Evolutionary conservation across 2,113 vertebrate genomes (phyloP).

Genomic region (Sciurus niger): DNA sequence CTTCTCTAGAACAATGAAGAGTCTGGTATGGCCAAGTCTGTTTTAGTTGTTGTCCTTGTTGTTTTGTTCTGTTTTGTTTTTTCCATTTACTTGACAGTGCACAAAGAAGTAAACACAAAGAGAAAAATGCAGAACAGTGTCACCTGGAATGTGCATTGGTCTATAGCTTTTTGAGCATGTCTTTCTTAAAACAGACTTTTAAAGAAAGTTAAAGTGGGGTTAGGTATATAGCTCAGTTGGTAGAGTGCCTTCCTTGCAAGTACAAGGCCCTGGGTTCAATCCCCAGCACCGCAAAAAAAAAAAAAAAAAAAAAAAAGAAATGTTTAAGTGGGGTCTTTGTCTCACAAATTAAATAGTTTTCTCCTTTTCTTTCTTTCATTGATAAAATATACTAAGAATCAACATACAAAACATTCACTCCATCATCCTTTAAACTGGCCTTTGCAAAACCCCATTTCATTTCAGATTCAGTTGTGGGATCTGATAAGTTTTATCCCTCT

Average conservation of each 20-base stretch:
- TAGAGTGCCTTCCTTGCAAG: too few relatives aligned
- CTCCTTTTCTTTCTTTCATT: conserved; percentile 64
- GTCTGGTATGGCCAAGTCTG: conserved; percentile 74
- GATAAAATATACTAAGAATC: conserved; percentile 75
- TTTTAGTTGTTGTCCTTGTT: conserved; percentile 9
- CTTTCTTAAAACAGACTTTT: conserved; percentile 75
- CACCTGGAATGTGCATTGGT: conserved; percentile 74
- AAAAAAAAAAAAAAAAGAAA: too few relatives aligned
- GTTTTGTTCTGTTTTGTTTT: neutral
- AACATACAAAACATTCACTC: conserved; percentile 69
- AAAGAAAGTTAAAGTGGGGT: conserved; percentile 79
- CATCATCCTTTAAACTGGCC: neutral
- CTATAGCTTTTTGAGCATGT: conserved; percentile 78
- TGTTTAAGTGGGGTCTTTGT: conserved; percentile 72
- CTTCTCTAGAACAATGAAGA: conserved; percentile 72
- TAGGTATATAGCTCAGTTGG: too few relatives aligned
- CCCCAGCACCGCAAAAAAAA: too few relatives aligned
- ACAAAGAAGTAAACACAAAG: conserved; percentile 76
- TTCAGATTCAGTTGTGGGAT: neutral
- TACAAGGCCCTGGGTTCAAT: too few relatives aligned
- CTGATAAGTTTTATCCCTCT: neutral
- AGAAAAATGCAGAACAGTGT: conserved; percentile 62
- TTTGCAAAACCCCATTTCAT: conserved; percentile 4
- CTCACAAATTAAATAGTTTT: conserved; percentile 72
- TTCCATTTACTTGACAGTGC: conserved; percentile 79